Evolutionary conservation across 1,140 invertebrate genomes (phyloP).

Genomic region (Bombus waltoni): DNA sequence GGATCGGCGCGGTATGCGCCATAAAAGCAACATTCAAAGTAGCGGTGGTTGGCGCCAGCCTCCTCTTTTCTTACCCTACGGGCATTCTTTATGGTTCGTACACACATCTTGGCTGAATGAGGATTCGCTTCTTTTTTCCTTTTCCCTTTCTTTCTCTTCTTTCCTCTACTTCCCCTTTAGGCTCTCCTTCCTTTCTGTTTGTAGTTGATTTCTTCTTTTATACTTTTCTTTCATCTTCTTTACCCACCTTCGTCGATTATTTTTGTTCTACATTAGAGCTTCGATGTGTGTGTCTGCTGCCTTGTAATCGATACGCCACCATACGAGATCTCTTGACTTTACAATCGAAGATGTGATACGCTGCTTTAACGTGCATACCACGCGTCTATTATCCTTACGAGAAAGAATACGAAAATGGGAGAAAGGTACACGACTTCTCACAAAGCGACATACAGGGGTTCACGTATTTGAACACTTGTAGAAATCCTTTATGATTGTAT

Average conservation of each 20-base stretch:
- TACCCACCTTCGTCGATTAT: constrained; percentile 30
- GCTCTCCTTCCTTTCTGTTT: neutral
- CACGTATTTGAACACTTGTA: neutral
- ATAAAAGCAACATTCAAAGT: constrained; percentile 76
- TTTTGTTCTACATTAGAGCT: constrained; percentile 36
- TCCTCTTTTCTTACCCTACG: constrained; percentile 70
- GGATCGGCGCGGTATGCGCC: constrained; percentile 70
- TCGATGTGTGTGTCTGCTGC: neutral
- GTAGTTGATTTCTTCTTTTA: neutral
- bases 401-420: neutral
- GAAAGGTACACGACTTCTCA: no score
- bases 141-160: neutral
- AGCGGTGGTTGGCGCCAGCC: constrained; percentile 74
- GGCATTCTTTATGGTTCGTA: constrained; percentile 73
- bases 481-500: neutral
- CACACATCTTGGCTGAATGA: constrained; percentile 57
- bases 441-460: no score
- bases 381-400: neutral
- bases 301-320: constrained; percentile 48
- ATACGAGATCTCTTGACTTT: neutral
- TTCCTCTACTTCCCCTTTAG: no score
- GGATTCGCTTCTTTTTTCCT: neutral
- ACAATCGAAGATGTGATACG: neutral
- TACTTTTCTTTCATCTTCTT: no score
- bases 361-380: neutral